These are phyloP conservation scores for Trypoxylus dichotomus DNA, from an alignment of 1,140 invertebrate species.

Conservation along the genomic window DNA sequence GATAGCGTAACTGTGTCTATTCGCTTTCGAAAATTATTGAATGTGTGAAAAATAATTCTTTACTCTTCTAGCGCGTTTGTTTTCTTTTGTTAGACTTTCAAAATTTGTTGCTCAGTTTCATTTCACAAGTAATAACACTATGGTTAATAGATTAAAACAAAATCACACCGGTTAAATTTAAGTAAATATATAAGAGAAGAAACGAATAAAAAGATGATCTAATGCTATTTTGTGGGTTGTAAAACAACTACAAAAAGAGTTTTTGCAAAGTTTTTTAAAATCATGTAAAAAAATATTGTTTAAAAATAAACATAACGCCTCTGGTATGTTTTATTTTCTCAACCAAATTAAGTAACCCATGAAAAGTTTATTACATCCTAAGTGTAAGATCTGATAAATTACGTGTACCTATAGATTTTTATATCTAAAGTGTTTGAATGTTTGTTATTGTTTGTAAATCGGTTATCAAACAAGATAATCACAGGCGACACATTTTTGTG, in stretches of 20 bases:
- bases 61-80: background rate
- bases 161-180: background rate
- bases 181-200: background rate
- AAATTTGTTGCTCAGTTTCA: background rate
- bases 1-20: background rate
- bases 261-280: slow-evolving; percentile 20
- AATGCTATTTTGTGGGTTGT: slow-evolving; percentile 22
- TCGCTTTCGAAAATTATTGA: background rate
- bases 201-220: slow-evolving; percentile 1
- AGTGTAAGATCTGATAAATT: too few species aligned
- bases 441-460: too few species aligned
- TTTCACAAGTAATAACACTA: background rate
- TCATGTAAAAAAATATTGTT: slow-evolving; percentile 19
- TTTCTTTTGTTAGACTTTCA: background rate
- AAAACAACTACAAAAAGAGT: background rate
- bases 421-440: too few species aligned
- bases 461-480: too few species aligned
- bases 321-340: slow-evolving; percentile 2
- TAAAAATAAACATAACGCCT: slow-evolving; percentile 22
- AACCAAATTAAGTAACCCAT: background rate
- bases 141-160: slow-evolving; percentile 2
- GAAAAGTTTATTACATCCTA: too few species aligned
- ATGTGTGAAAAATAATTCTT: background rate
- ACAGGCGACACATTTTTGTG: too few species aligned
- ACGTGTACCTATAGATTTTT: too few species aligned